Evolutionary conservation across 2,113 vertebrate species (phyloP), one percentile per base, ranked within the genome.

Genomic region (Siniperca chuatsi): DNA sequence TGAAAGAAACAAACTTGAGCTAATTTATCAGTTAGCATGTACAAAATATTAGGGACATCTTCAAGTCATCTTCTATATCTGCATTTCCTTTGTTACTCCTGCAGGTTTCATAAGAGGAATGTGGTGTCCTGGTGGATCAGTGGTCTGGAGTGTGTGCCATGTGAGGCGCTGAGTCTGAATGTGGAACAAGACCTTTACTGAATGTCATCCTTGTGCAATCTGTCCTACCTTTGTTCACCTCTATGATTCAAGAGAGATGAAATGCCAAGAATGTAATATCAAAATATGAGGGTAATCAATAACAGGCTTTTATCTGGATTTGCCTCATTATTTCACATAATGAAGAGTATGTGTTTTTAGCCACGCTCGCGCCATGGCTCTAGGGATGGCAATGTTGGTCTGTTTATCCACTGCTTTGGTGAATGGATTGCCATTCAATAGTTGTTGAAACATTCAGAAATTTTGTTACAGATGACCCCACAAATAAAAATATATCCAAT

Each of bases 1-100:
- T 81, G 35, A 81, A 71, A 76, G 20, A 74, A 78, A 81, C 29
- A 75, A 87, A 65, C 52, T 37, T 65, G 50, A 75, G 72, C 52
- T 67, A 60, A 46, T 81, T 54, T 55, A 71, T 50, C n/a, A 11
- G 20, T 48, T 55, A 0, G 65, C 20, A 4, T 25, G 25, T 21
- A 44, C n/a, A 68, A 66, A 60, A 40, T 6, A 42, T 21, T 7
- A 50, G 18, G 1, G n/a, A 37, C 44, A 52, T 54, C 42, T 52
- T 74, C 33, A 0, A 54, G 33, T 4, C 15, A 20, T 60, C 9
- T 48, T 79, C 29, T 40, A 1, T 46, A 1, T 48, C 40, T 33
- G 29, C 33, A 13, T 80, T 37, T 61, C 37, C 25, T 33, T 44
- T 44, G n/a, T 57, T 78, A 21, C 23, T 33, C 37, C 16, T 8